phyloP scores from a whole-genome alignment of 2,113 vertebrate genomes.

The Ciconia stormi region DNA sequence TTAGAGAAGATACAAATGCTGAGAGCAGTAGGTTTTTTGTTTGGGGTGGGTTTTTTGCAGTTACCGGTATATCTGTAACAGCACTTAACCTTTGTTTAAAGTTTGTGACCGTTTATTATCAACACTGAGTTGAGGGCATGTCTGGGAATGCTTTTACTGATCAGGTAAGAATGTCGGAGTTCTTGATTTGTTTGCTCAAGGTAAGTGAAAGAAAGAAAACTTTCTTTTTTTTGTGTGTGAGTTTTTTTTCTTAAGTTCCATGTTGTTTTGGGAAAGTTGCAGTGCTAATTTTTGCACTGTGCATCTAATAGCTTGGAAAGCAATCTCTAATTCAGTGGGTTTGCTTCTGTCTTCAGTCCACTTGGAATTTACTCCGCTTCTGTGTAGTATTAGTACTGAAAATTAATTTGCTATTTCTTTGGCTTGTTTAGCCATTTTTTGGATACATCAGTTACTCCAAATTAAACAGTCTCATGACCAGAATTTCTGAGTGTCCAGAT shows the following conservation, averaged over 20 bases:
- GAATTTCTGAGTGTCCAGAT: background rate
- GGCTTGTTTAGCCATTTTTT: background rate
- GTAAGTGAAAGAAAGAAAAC: background rate
- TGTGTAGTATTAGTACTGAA: background rate
- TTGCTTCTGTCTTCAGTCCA: background rate
- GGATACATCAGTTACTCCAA: background rate
- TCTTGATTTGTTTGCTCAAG: background rate
- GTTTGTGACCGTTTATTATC: background rate
- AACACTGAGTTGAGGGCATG: background rate
- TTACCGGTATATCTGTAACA: background rate
- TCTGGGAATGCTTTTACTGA: background rate
- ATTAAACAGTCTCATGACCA: background rate
- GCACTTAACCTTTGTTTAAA: background rate
- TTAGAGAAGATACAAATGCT: background rate
- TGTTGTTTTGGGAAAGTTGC: background rate
- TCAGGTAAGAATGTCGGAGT: background rate
- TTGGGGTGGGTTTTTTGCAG: background rate
- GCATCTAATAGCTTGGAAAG: background rate
- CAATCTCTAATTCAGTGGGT: background rate
- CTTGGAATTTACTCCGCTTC: background rate
- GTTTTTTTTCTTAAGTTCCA: rapidly evolving
- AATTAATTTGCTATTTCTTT: background rate
- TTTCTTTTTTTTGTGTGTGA: background rate
- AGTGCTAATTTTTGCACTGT: background rate
- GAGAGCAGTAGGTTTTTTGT: background rate